Base-by-base conservation (phyloP, 1,140 invertebrate genomes). In the Drosophila nasuta region DNA sequence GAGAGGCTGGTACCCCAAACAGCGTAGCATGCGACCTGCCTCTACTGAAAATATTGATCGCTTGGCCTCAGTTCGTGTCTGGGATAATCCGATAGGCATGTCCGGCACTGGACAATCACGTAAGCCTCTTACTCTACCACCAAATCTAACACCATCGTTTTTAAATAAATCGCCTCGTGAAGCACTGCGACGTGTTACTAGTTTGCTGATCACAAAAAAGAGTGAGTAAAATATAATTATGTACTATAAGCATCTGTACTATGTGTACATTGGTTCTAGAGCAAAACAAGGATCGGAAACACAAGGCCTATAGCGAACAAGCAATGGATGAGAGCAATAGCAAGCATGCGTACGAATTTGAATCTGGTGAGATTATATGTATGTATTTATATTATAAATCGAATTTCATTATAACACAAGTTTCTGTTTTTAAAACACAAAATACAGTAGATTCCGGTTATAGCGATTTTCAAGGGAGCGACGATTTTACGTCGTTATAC, bases 41-140 rank as follows among this genome's bases (percentile, higher is more conserved):
- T 97, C 96, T n/a, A 97, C 96, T 56, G 96, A 97, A 91, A 96
- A 97, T 89, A 94, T 97, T 57, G 96, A 97, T 88, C 94, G 96
- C 75, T 92, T 97, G 81, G 77, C 91, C 8, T 93, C 93, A 45
- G 81, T 92, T 59, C 85, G 93, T 57, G 89, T 92, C 77, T 94
- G 81, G 93, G 93, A 87, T 82, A 90, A 82, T 78, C 79, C 88
- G 35, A 64, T 88, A 1, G 91, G 82, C 5, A 92, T 92, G 91
- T 82, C 91, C 13, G 91, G 91, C 43, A 91, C 86, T 0, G 91
- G 91, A 8, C 86, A 91, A 41, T 92, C 93, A 1, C 93, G 95
- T 25, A 97, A 97, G 89, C 96, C 96, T 1, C 93, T 96, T 35
- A 97, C 96, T 13, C 93, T 97, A 71, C 96, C 96, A 25, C 96